Percentiles rank a stretch among this genome's conserved stretches.
phyloP scores from a whole-genome alignment of 2,888 invertebrate species.

The Trilocha varians region DNA sequence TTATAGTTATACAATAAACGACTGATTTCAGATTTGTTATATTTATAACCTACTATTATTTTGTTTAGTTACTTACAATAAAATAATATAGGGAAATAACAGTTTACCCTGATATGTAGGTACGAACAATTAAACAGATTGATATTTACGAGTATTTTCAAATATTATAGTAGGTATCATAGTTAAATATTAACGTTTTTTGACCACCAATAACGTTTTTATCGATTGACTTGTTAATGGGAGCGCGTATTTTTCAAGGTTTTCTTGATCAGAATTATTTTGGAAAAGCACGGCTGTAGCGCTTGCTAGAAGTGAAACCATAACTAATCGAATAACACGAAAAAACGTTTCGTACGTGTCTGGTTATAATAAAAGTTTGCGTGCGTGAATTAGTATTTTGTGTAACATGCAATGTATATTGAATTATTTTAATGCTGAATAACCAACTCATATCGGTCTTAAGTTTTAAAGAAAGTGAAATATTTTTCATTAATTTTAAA shows the following conservation, averaged over 20 bases:
- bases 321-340: slow-evolving; percentile 60
- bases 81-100: no score
- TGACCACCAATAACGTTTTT: no score
- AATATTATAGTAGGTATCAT: no score
- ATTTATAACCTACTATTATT: no score
- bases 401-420: slow-evolving; percentile 45
- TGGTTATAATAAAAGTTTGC: slow-evolving; percentile 43
- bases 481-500: no score
- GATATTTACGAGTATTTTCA: no score
- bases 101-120: no score
- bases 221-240: slow-evolving; percentile 2
- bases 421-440: slow-evolving; percentile 10
- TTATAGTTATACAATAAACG: no score
- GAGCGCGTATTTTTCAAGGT: neutral
- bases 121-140: no score
- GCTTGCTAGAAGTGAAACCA: slow-evolving; percentile 64
- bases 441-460: slow-evolving; percentile 8
- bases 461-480: slow-evolving; percentile 13
- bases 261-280: neutral
- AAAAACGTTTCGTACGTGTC: slow-evolving; percentile 46
- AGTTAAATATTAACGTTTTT: neutral
- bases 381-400: slow-evolving; percentile 43
- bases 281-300: slow-evolving; percentile 2
- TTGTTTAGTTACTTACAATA: no score
- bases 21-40: no score